Percentiles rank a stretch among this genome's conserved stretches.
Conservation (phyloP, 2,797 vertebrate genomes). For the Falco novaeseelandiae region DNA sequence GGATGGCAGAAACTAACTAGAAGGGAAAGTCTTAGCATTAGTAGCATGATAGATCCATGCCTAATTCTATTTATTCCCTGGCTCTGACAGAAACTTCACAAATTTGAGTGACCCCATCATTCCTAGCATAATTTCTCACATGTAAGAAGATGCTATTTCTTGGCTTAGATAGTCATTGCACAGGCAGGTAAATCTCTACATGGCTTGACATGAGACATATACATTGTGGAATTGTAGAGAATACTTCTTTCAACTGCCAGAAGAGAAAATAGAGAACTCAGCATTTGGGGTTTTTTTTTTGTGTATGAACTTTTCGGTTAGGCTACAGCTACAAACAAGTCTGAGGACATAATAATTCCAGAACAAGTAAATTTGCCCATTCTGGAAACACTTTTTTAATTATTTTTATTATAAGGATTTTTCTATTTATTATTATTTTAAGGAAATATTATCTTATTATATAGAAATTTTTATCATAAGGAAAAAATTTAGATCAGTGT, state of each 20-base stretch:
- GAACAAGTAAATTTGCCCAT: neutral
- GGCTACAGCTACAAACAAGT: neutral
- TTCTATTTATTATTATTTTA: too few species aligned
- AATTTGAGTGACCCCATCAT: neutral
- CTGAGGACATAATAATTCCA: neutral
- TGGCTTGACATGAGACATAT: neutral
- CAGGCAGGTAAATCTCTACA: neutral
- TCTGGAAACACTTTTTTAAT: neutral
- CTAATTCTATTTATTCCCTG: neutral
- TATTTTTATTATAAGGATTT: too few species aligned
- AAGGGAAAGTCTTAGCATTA: neutral
- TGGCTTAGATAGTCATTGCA: neutral
- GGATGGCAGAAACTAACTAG: neutral
- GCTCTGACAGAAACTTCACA: neutral
- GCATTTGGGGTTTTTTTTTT: neutral
- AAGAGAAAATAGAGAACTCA: neutral
- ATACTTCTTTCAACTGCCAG: neutral
- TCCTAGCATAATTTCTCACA: neutral
- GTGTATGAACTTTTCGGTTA: neutral
- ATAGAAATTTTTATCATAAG: neutral
- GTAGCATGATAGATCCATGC: neutral
- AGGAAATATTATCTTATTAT: too few species aligned
- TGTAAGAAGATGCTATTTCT: neutral
- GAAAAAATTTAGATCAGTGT: neutral
- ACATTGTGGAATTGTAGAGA: neutral